Evolutionary conservation across 2,888 invertebrate species (phyloP).

Genomic region (Eupithecia centaureata): DNA sequence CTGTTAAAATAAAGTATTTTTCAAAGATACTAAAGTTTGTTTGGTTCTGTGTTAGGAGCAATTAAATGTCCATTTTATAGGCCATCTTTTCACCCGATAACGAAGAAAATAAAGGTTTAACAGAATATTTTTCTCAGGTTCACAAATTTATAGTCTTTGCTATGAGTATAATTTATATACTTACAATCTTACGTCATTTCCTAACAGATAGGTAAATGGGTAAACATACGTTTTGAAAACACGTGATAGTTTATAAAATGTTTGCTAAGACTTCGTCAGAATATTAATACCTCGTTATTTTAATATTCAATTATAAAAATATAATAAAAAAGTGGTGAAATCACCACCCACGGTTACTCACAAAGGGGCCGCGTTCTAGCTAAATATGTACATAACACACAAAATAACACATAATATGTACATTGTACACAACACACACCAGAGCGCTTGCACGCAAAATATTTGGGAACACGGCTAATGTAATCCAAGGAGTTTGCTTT

Average conservation of each 20-base stretch:
- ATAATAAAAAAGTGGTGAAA: background rate
- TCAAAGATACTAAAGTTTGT: too few relatives aligned
- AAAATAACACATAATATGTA: constrained; percentile 58
- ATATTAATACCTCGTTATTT: background rate
- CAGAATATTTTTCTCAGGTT: background rate
- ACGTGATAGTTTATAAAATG: background rate
- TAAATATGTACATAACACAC: constrained; percentile 76
- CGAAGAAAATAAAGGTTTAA: background rate
- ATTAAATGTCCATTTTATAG: background rate
- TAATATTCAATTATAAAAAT: background rate
- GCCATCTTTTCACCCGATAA: background rate
- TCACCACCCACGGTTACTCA: constrained; percentile 27
- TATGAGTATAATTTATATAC: background rate
- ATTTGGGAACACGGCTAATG: constrained; percentile 78
- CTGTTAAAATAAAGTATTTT: too few relatives aligned
- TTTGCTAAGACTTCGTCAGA: background rate
- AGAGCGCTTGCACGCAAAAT: constrained; percentile 78
- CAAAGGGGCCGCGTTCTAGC: constrained; percentile 65
- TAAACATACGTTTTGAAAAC: background rate
- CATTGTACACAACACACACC: constrained; percentile 66
- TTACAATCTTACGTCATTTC: background rate
- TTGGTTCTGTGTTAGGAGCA: too few relatives aligned
- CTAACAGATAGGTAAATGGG: constrained; percentile 1
- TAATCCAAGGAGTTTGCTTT: constrained; percentile 78
- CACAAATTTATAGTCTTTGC: background rate